Base-by-base conservation (phyloP, 2,888 invertebrate species). In the Ganaspis brasiliensis region DNA sequence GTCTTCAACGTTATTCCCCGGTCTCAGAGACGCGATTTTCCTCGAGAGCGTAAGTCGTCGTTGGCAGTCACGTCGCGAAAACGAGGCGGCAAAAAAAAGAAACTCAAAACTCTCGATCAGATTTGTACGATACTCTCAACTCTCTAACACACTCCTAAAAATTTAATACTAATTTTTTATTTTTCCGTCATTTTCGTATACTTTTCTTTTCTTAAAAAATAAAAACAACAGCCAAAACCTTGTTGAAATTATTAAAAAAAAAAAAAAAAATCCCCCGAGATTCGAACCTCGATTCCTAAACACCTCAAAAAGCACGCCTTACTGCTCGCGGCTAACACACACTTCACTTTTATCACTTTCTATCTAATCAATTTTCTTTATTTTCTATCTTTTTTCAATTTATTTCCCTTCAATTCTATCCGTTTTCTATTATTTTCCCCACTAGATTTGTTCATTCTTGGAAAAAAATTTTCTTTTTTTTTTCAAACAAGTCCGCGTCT, bases 1-100 rank as follows among this genome's bases (percentile, higher is more conserved):
- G 57, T 57, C 26, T 57, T 57, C 26, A 9, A 35, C 35, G n/a
- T 59, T 35, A 59, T 61, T 31, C 31, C 16, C n/a, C 4, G 35
- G 35, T 61, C n/a, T 61, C 35, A 35, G 59, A 61, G 59, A 61
- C 35, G 35, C 35, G 59, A 61, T 61, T 61, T 61, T 16, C 16
- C 10, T 35, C 59, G 35, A 61, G 59, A 61, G 59, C 1, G 10
- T 61, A 35, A 35, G 59, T 61, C 59, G 16, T 40, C 40, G 40
- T 40, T 10, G 31, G 31, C n/a, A 59, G 31, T 59, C 31, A 59
- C 59, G 35, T 31, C 59, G 31, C 59, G 35, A 2, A 35, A 61
- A 61, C n/a, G 52, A 52, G n/a, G 45, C 2, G n/a, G n/a, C 4
- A 35, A 35, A 35, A 31, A 59, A 16, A 59, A 59, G 8, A n/a